Evolutionary conservation across 2,888 invertebrate species (phyloP), one percentile per base, ranked within the genome.

Genomic region (Boloria selene): DNA sequence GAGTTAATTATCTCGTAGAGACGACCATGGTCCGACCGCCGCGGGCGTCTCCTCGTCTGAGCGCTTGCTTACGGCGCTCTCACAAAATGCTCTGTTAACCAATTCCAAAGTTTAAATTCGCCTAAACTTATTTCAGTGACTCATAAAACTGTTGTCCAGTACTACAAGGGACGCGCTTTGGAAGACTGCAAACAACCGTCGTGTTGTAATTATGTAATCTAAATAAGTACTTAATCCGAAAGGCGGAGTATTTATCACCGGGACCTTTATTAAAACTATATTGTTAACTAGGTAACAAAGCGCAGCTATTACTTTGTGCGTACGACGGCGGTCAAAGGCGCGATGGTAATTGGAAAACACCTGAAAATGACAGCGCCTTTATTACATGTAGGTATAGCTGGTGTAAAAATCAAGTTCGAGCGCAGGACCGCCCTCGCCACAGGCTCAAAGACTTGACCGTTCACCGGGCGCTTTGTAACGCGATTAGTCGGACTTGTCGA

Each of bases 401-500:
- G 89, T 84, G 89, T 88, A 92, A 92, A 92, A 92, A 90, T 91
- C 87, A 88, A 87, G 86, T 85, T 79, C 79, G 81, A 82, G 74
- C 78, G 69, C 74, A 74, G 70, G 31, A 73, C 74, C 73, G 77
- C 74, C 77, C 77, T 73, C 72, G 72, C 77, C 74, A 70, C 75
- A 74, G 76, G 80, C 84, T 85, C 90, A 89, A 88, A 89, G 89
- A 87, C 87, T 86, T 88, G 90, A 88, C 90, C 89, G 83, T 83
- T 81, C 81, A 79, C 81, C 83, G 83, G 77, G 82, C 83, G 89
- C 90, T 92, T 91, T 91, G 91, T 91, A 90, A 91, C 87, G 79
- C 90, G 90, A 91, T 91, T 90, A 91, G 88, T 80, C 84, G 76
- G 86, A 91, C 89, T 90, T 91, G 91, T 92, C 91, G 89, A 91